Evolutionary conservation across 2,113 vertebrate species (phyloP).

Genomic region (Pedionomus torquatus): DNA sequence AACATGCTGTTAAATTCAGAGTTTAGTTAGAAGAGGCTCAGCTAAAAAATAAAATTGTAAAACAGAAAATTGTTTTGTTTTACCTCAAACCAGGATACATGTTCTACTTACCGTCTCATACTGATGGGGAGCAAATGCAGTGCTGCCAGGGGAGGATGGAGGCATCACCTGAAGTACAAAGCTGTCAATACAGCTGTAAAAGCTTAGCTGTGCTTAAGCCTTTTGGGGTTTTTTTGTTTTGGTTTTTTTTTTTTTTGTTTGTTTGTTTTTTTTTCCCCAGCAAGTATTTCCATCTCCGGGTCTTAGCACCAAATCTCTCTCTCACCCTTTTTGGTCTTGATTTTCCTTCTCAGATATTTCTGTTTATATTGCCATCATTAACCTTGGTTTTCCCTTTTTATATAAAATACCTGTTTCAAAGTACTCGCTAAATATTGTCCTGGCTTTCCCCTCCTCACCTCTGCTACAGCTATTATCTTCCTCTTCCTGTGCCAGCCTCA

Average conservation of each 20-base stretch:
- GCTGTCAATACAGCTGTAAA: not conserved
- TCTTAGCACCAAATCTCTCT: not conserved
- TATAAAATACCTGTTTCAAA: slow-evolving; percentile 49
- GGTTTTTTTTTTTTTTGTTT: not conserved
- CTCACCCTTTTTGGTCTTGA: not conserved
- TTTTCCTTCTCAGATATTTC: not conserved
- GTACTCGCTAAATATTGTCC: not conserved
- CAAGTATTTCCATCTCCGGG: not conserved
- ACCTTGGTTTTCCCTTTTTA: not conserved
- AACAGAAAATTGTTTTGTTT: too few species aligned
- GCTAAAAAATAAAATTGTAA: too few species aligned
- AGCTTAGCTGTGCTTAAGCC: not conserved
- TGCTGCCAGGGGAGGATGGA: not conserved
- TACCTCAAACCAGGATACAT: too few species aligned
- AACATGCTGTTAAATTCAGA: too few species aligned
- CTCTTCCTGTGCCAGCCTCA: not conserved
- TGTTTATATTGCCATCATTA: not conserved
- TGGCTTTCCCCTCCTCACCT: not conserved
- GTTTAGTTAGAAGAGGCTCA: too few species aligned
- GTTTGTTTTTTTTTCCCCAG: not conserved
- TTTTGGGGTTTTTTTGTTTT: not conserved
- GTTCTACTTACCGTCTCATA: not conserved
- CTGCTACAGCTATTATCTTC: not conserved
- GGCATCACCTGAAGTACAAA: not conserved
- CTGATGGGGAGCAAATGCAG: not conserved